These are phyloP conservation scores for Orycteropus afer DNA, from an alignment of 2,113 vertebrate species.

Conservation along the genomic window DNA sequence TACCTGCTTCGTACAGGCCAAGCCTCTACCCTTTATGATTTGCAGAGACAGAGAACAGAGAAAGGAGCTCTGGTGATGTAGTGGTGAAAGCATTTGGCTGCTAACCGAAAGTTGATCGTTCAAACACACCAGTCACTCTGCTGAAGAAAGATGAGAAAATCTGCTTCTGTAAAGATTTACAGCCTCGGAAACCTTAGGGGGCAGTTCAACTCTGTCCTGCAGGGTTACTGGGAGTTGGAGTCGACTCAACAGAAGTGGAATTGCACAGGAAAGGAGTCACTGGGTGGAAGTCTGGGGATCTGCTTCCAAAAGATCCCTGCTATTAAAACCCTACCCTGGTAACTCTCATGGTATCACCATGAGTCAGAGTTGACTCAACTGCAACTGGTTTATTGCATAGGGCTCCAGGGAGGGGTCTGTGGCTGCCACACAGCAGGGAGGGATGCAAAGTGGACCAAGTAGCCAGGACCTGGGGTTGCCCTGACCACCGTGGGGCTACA, in stretches of 20 bases:
- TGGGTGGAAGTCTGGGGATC: background rate
- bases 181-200: no score
- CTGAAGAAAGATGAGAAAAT: no score
- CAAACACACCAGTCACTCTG: no score
- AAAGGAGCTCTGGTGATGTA: no score
- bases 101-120: no score
- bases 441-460: background rate
- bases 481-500: background rate
- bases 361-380: accelerated
- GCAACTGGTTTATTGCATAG: background rate
- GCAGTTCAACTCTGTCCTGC: no score
- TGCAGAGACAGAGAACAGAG: no score
- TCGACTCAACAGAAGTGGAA: no score
- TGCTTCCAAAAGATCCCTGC: background rate
- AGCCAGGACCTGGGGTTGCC: background rate
- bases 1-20: background rate
- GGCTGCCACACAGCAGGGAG: background rate
- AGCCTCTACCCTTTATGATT: background rate
- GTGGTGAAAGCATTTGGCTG: no score
- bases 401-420: background rate
- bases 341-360: background rate
- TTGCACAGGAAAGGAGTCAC: background rate
- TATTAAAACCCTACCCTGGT: no score
- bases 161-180: no score
- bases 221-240: no score